Evolutionary conservation across 1,140 invertebrate species (phyloP).

Genomic region (Zelostemma sp.): DNA sequence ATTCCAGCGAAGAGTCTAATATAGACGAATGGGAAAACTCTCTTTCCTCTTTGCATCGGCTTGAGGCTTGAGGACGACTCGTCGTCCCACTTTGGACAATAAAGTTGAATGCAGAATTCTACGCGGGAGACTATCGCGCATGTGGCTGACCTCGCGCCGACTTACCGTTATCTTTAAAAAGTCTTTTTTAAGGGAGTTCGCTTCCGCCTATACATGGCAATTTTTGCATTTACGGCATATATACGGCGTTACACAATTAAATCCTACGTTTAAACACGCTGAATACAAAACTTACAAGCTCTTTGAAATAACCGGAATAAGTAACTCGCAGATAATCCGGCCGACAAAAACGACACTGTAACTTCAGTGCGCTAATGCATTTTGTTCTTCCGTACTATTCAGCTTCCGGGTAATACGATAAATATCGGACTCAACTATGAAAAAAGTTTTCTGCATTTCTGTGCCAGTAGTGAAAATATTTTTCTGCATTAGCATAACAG

Average conservation of each 20-base stretch:
- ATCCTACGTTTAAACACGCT: neutral
- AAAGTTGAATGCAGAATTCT: slow-evolving; percentile 40
- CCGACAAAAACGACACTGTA: no score
- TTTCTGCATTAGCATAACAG: neutral
- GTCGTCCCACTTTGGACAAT: slow-evolving; percentile 46
- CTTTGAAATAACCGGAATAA: no score
- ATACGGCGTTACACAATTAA: neutral
- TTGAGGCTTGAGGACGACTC: slow-evolving; percentile 20
- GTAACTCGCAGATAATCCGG: no score
- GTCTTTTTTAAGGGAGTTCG: slow-evolving; percentile 25
- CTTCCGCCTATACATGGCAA: slow-evolving; percentile 3
- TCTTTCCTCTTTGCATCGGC: no score
- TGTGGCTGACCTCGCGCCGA: slow-evolving; percentile 43
- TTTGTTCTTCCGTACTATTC: no score
- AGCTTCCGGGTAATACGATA: no score
- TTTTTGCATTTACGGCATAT: neutral
- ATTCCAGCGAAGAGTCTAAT: slow-evolving; percentile 20
- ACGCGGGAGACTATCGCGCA: slow-evolving; percentile 42
- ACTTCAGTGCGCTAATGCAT: no score
- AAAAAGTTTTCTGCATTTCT: no score
- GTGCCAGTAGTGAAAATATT: neutral
- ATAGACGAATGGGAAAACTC: slow-evolving; percentile 34
- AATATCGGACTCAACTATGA: no score
- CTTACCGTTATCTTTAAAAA: slow-evolving; percentile 46
- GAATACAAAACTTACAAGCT: neutral